Evolutionary conservation across 2,888 invertebrate species (phyloP), one percentile per base, ranked within the genome.

Genomic region (Abscondita cerata): DNA sequence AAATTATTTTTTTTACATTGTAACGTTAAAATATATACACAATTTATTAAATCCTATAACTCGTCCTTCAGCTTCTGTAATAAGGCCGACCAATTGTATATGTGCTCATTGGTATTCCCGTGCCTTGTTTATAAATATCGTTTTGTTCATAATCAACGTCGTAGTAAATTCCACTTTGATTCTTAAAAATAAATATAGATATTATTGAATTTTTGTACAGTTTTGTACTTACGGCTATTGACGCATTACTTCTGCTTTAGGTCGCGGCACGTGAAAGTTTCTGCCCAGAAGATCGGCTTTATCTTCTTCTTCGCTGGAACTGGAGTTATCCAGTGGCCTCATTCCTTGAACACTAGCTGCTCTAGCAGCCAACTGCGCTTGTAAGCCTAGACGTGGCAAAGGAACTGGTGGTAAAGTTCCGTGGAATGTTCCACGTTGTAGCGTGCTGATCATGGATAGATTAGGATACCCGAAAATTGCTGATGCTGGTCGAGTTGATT

Each of bases 151-250:
- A 93, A 67, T 94, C 94, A 20, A 95, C 93, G 75, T 95, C 94
- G 75, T 94, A 94, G 80, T 95, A 94, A 71, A 94, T 93, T 52
- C 93, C 93, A 69, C 90, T 92, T 83, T 93, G 93, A 80, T 93
- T 93, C 94, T 94, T 82, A 55, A 25, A 83, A 84, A 69, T 20
- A 41, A 40, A 40, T 41, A 41, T 15, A 11, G 15, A 13, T 12
- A 41, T 3, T 5, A 41, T 3, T 41, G 8, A 41, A 2, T 9
- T 41, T 5, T 25, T 19, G 8, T 16, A n/a, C 4, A 18, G 46
- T 13, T 41, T 41, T 48, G 25, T 59, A 80, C 83, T 81, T 78
- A 87, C 87, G 62, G 87, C 86, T 68, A 87, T 81, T 41, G 89
- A 89, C 62, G 84, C 84, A 71, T 82, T 85, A 18, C 91, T 89